Evolutionary conservation across 2,888 invertebrate species (phyloP), one percentile per base, ranked within the genome.

Genomic region (Eristalis tenax): DNA sequence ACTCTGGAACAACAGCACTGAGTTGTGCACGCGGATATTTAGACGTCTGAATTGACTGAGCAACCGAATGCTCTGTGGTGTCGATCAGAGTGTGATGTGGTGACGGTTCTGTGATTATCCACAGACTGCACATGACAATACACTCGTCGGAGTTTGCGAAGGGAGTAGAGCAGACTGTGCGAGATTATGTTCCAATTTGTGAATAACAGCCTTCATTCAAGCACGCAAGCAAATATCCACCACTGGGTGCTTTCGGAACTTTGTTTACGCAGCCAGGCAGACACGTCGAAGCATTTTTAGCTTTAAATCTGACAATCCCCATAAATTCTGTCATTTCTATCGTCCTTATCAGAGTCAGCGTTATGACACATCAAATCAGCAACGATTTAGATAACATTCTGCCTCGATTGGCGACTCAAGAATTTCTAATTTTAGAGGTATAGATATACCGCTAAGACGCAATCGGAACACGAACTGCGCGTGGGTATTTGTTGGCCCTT

Each of bases 31-130:
- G 35, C 28, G 32, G 15, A n/a, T 18, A 18, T 32, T 35, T 26
- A 38, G 63, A 70, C 69, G 56, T 57, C 28, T 70, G 35, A 70
- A 65, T 65, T 71, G 8, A 22, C 1, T 26, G 59, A 6, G 26
- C 11, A 59, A 10, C 1, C 57, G 22, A 15, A 4, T 10, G 23
- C 11, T 13, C 59, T 59, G 59, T 59, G 26, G 59, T 13, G 26
- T 59, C 23, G 15, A 26, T 59, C 59, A 59, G 59, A 26, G 59
- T 1, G 5, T 13, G 1, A 5, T 3, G 4, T 5, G 22, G n/a
- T n/a, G n/a, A n/a, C n/a, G 22, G 1, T 11, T 28, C 28, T 28
- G 0, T 0, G 28, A n/a, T 28, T 28, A 0, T 5, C 28, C 4
- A 28, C 28, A 28, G 28, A 5, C 32, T 5, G 32, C 32, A 32